Percentiles rank a stretch among this genome's conserved stretches.
These are phyloP conservation scores for Rhynchotus rufescens DNA, from an alignment of 2,797 vertebrate species.

Conservation along the genomic window DNA sequence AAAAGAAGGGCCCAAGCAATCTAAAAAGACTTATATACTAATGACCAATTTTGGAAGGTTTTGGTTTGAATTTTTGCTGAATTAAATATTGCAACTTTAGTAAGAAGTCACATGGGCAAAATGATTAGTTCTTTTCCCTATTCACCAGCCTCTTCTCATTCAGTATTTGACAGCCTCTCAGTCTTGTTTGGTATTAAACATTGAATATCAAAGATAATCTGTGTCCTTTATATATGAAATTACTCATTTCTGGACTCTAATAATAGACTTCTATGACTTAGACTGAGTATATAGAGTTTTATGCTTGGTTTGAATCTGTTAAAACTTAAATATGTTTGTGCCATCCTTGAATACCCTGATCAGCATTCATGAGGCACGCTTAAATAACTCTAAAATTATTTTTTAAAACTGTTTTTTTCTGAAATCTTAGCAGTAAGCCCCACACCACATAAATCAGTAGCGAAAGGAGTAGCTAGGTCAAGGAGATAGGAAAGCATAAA, in stretches of 20 bases:
- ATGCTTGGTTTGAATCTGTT: neutral
- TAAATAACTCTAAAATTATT: neutral
- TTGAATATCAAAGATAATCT: neutral
- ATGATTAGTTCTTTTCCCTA: neutral
- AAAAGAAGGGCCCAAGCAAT: neutral
- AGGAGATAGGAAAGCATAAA: neutral
- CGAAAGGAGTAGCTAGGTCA: neutral
- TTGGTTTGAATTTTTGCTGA: neutral
- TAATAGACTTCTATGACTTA: neutral
- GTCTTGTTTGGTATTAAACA: neutral
- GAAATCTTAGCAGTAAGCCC: neutral
- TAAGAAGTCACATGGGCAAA: neutral
- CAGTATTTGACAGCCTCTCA: neutral
- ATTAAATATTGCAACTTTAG: neutral
- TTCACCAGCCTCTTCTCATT: neutral
- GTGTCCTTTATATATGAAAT: neutral
- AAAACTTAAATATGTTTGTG: neutral
- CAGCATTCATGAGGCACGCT: neutral
- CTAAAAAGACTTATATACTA: neutral
- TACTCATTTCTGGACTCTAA: neutral
- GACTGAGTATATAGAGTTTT: neutral
- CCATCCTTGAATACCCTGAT: neutral
- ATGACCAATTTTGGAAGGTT: neutral
- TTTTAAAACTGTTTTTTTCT: neutral
- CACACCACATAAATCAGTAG: neutral